These are phyloP conservation scores for Chironomus riparius DNA, from an alignment of 2,888 invertebrate species.

Conservation along the genomic window DNA sequence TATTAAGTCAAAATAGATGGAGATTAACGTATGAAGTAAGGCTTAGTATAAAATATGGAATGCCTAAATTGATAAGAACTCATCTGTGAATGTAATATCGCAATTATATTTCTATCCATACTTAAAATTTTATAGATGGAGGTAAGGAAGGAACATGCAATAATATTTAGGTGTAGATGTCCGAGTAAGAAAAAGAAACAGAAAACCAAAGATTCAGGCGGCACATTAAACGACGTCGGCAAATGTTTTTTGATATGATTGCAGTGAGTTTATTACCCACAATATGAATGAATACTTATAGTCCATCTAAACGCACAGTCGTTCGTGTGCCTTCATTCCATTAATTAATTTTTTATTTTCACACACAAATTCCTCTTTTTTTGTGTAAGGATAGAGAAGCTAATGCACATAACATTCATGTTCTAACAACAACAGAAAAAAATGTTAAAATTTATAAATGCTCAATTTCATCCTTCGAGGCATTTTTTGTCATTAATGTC, in stretches of 20 bases:
- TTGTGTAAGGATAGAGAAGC: too few relatives aligned
- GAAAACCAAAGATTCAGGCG: background rate
- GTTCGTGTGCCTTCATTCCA: conserved; percentile 6
- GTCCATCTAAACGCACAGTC: background rate
- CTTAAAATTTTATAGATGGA: too few relatives aligned
- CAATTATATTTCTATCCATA: too few relatives aligned
- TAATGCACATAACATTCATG: too few relatives aligned
- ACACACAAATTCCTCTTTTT: too few relatives aligned
- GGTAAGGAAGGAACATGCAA: background rate
- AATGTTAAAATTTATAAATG: background rate
- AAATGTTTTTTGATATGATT: background rate
- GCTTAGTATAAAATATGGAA: too few relatives aligned
- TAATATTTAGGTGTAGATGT: conserved; percentile 3
- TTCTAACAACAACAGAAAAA: too few relatives aligned
- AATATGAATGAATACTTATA: too few relatives aligned
- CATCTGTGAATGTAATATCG: too few relatives aligned
- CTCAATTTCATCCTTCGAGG: background rate
- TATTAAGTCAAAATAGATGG: too few relatives aligned
- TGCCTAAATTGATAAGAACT: too few relatives aligned
- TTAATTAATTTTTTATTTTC: background rate
- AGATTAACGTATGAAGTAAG: too few relatives aligned
- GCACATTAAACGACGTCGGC: conserved; percentile 5
- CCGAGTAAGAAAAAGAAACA: background rate
- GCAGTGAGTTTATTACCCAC: background rate
- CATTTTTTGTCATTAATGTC: background rate